phyloP scores from a whole-genome alignment of 2,113 vertebrate genomes.

The Syngnathus scovelli region DNA sequence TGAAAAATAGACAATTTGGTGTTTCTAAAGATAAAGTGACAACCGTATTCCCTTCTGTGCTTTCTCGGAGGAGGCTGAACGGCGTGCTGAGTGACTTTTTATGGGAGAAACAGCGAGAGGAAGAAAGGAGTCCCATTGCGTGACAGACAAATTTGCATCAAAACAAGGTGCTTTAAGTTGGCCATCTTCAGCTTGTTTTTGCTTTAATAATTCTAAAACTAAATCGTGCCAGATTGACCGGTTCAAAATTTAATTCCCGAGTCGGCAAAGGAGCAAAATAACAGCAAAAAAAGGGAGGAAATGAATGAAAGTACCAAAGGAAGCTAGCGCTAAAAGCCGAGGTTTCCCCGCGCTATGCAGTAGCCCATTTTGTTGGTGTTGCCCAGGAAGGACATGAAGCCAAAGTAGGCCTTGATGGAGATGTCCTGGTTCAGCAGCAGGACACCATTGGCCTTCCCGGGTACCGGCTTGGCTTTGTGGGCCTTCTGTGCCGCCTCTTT shows the following conservation, averaged over 20 bases:
- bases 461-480: constrained; percentile 53
- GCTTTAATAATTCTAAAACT: neutral
- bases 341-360: constrained; percentile 73
- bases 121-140: constrained; percentile 50
- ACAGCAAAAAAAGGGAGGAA: neutral
- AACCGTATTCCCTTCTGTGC: constrained; percentile 40
- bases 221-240: neutral
- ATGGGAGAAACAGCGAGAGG: constrained; percentile 39
- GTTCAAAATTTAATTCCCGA: neutral
- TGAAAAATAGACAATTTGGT: neutral
- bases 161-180: neutral
- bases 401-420: constrained; percentile 71
- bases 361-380: constrained; percentile 81
- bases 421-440: constrained; percentile 70
- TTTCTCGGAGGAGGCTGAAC: constrained; percentile 52
- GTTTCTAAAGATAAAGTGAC: constrained; percentile 28
- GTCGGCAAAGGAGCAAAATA: neutral
- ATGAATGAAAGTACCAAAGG: constrained; percentile 18
- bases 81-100: constrained; percentile 45
- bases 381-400: constrained; percentile 73
- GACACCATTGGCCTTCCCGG: constrained; percentile 66
- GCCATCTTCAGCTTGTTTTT: neutral
- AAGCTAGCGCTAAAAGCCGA: constrained; percentile 68
- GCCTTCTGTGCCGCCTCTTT: constrained; percentile 56
- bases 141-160: constrained; percentile 52